A percentile compares a stretch with the other conserved stretches of the same genome.
Evolutionary conservation across 2,888 invertebrate genomes (phyloP).

Genomic region (Elmis aenea): DNA sequence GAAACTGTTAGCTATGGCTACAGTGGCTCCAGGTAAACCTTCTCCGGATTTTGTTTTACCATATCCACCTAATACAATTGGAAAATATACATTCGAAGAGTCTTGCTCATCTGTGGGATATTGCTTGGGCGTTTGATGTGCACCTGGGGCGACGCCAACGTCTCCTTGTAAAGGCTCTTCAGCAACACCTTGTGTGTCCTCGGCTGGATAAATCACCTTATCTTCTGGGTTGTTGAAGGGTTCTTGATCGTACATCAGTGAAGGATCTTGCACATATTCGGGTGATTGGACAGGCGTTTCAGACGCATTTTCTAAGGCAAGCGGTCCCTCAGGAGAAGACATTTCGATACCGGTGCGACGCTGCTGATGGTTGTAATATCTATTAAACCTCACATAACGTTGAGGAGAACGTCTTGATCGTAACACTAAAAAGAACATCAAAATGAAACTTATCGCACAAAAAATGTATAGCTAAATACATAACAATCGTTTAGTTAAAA

Average conservation of each 20-base stretch:
- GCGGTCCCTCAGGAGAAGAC: slow-evolving; percentile 36
- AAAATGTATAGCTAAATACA: too few species aligned
- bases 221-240: slow-evolving; percentile 9
- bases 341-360: slow-evolving; percentile 37
- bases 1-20: slow-evolving; percentile 68
- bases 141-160: slow-evolving; percentile 18
- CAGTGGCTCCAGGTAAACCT: slow-evolving; percentile 55
- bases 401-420: slow-evolving; percentile 29
- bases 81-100: slow-evolving; percentile 59
- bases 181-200: slow-evolving; percentile 11
- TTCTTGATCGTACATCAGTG: too few species aligned
- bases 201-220: slow-evolving; percentile 8
- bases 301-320: slow-evolving; percentile 9
- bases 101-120: slow-evolving; percentile 44
- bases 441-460: too few species aligned
- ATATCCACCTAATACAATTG: slow-evolving; percentile 57
- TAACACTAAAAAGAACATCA: slow-evolving; percentile 16
- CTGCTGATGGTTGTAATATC: slow-evolving; percentile 37
- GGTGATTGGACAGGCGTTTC: too few species aligned
- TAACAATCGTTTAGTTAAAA: too few species aligned
- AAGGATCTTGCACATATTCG: slow-evolving; percentile 16
- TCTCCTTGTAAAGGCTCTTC: slow-evolving; percentile 28
- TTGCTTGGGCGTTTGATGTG: slow-evolving; percentile 22
- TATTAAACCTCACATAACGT: slow-evolving; percentile 40
- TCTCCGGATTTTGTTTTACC: slow-evolving; percentile 35